Base-by-base conservation (phyloP, 64 coral and sea anemone species). In the Montipora foliosa region DNA sequence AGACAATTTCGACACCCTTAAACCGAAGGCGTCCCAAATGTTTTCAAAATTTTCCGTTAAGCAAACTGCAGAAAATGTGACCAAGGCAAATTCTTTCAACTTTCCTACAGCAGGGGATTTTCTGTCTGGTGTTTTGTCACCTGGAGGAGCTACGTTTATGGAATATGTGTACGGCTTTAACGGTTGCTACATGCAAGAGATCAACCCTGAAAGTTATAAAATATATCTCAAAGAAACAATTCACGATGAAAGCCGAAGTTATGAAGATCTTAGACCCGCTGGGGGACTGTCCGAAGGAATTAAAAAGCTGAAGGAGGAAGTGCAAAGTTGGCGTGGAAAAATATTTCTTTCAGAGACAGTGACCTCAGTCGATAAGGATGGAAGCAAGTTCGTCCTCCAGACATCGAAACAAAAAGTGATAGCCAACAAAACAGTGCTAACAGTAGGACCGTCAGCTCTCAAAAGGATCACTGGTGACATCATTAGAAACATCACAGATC, bases 391-490 rank as follows among this genome's bases (percentile, higher is more conserved):
- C 70, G 16, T 85, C 9, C 44, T 85, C 20, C 44, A n/a, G 44
- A 85, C 82, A 6, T 20, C 62, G 0, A 85, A 70, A 8, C 19
- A n/a, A 3, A 85, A 60, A 3, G 82, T 70, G 0, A 46, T 51
- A 70, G 66, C 82, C 24, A 72, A 85, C 25, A 85, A 85, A 11
- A 71, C 45, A 37, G 45, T 85, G 0, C 44, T 85, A 9, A 71
- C 82, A 0, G 45, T 17, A 47, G 62, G 44, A 85, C 82, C 82
- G 1, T 6, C 29, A 13, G 82, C 82, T 71, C 44, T 85, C 2
- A 85, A 85, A 16, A 70, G 70, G 59, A 85, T 85, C 6, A 49
- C 15, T 19, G 82, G 82, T 49, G 62, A 85, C 62, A 17, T 85
- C 44, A 71, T 85, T 48, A 24, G 12, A 24, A 71, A 50, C 17